phyloP scores from a whole-genome alignment of 2,888 invertebrate genomes.

The Nudaria mundana region DNA sequence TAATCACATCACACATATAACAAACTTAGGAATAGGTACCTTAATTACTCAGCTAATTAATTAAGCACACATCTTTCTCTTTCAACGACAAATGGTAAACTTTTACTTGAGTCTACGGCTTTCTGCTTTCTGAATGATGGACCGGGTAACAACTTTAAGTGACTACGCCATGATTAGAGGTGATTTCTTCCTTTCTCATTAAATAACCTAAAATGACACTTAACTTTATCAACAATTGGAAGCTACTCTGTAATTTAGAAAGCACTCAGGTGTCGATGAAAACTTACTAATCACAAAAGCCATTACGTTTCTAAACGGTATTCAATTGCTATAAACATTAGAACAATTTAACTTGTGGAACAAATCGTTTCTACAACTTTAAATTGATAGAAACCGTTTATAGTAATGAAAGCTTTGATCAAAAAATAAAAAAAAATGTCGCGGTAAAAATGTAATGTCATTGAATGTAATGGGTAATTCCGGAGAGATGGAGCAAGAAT shows the following conservation, averaged over 20 bases:
- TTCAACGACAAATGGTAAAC: not conserved
- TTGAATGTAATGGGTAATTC: constrained; percentile 74
- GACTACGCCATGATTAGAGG: not conserved
- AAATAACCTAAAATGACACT: constrained; percentile 12
- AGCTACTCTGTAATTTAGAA: constrained; percentile 21
- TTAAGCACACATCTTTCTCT: constrained; percentile 12
- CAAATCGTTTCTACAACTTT: constrained; percentile 62
- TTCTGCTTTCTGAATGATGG: not conserved
- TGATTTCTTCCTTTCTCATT: constrained; percentile 15
- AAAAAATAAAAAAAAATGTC: constrained; percentile 53
- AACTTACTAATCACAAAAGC: constrained; percentile 27
- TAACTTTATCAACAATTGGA: constrained; percentile 22
- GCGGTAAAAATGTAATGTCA: constrained; percentile 70
- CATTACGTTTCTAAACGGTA: constrained; percentile 23
- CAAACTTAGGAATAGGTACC: no score
- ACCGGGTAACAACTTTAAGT: not conserved
- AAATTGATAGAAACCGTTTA: constrained; percentile 69
- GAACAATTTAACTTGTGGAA: constrained; percentile 47
- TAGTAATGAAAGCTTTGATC: constrained; percentile 66
- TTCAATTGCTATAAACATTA: constrained; percentile 44
- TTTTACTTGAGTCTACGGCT: not conserved
- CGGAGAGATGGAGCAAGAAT: constrained; percentile 58
- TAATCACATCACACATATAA: not conserved
- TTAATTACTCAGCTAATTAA: no score
- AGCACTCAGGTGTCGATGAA: constrained; percentile 31